A percentile compares a stretch with the other conserved stretches of the same genome.
phyloP scores from a whole-genome alignment of 2,113 vertebrate genomes.

The Chaetops frenatus region DNA sequence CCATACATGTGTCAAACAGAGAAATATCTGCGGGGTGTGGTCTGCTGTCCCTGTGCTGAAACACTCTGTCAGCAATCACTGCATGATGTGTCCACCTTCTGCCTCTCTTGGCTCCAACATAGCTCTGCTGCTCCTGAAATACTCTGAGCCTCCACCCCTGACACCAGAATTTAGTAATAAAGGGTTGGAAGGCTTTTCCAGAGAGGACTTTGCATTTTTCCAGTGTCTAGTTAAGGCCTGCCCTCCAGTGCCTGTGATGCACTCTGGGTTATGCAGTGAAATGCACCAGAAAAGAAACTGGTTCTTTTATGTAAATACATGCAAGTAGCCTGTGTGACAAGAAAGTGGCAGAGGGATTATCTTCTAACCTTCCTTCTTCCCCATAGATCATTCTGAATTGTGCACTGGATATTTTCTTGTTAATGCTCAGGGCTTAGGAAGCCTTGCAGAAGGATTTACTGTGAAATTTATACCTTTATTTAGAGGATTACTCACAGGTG shows the following conservation, averaged over 20 bases:
- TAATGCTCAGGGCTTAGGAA: not conserved
- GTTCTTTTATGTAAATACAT: not conserved
- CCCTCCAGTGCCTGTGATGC: not conserved
- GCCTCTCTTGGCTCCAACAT: not conserved
- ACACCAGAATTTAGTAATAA: not conserved
- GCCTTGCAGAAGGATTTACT: not conserved
- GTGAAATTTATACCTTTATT: slow-evolving; percentile 6
- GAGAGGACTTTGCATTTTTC: not conserved
- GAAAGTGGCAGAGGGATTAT: not conserved
- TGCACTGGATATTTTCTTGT: not conserved
- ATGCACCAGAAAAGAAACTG: not conserved
- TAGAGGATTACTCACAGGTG: not conserved
- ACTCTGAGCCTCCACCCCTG: not conserved
- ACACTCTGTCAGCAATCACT: not conserved
- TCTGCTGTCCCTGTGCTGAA: not conserved
- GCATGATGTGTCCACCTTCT: not conserved
- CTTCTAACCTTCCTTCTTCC: not conserved
- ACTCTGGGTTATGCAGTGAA: not conserved
- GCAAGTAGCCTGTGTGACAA: not conserved
- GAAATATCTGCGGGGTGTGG: not conserved
- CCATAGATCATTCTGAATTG: not conserved
- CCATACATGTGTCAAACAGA: not conserved
- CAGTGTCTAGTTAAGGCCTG: not conserved
- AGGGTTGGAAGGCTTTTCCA: not conserved
- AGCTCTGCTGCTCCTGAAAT: not conserved